A percentile compares a stretch with the other conserved stretches of the same genome.
Conservation (phyloP, 2,113 vertebrate genomes). For the Phocoena phocoena region DNA sequence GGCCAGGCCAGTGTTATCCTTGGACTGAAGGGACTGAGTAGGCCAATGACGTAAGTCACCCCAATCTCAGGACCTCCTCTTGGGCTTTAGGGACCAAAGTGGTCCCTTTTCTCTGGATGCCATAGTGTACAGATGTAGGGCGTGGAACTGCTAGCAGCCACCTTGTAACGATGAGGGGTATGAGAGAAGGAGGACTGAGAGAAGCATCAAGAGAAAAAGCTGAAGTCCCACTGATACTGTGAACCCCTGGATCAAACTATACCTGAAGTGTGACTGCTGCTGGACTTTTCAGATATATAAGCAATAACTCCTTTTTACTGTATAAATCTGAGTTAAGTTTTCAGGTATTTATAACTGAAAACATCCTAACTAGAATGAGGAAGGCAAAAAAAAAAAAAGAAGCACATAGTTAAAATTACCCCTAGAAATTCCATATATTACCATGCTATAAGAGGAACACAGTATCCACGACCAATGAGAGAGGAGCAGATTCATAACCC, state of each 20-base stretch:
- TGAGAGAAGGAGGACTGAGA: background rate
- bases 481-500: background rate
- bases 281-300: background rate
- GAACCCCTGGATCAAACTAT: slow-evolving; percentile 1
- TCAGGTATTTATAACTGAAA: background rate
- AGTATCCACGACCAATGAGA: background rate
- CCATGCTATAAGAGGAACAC: background rate
- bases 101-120: background rate
- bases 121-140: background rate
- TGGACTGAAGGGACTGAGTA: background rate
- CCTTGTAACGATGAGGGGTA: background rate
- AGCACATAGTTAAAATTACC: background rate
- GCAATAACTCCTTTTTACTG: background rate
- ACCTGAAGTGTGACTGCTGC: background rate
- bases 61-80: background rate
- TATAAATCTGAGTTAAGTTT: background rate
- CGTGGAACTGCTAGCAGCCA: background rate
- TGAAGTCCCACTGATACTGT: background rate
- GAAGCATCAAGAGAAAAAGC: background rate
- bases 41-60: background rate
- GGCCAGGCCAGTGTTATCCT: background rate
- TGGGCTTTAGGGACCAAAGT: background rate
- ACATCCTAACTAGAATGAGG: background rate
- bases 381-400: background rate
- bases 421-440: background rate